phyloP scores from a whole-genome alignment of 2,113 vertebrate genomes.

The Cryptoleucopteryx plumbea region DNA sequence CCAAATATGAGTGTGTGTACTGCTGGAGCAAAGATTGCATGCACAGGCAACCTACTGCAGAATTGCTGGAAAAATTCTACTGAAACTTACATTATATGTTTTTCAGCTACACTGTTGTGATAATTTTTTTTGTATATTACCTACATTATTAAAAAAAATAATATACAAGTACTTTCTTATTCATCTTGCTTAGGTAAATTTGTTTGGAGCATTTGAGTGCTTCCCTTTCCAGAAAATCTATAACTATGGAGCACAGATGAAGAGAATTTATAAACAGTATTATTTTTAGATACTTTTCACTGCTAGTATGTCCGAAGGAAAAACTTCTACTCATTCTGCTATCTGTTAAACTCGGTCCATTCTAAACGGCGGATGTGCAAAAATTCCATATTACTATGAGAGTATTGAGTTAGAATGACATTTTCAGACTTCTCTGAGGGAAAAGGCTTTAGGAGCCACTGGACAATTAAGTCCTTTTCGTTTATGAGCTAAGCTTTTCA shows the following conservation, averaged over 20 bases:
- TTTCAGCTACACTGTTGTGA: not conserved
- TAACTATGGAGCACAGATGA: not conserved
- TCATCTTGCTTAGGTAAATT: not conserved
- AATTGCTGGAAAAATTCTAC: not conserved
- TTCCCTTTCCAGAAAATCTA: not conserved
- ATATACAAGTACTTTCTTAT: not conserved
- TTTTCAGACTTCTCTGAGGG: not conserved
- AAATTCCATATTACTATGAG: not conserved
- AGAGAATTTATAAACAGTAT: not conserved
- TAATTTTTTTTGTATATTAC: not conserved
- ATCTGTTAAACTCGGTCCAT: not conserved
- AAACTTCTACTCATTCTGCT: not conserved
- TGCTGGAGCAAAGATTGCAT: not conserved
- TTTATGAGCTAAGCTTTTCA: not conserved
- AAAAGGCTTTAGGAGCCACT: not conserved
- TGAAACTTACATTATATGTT: not conserved
- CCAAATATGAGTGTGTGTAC: not conserved
- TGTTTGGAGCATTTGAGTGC: not conserved
- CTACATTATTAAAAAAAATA: not conserved
- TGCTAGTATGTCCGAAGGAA: not conserved
- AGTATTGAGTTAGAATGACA: not conserved
- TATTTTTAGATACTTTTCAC: not conserved
- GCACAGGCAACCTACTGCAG: not conserved
- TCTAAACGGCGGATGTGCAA: not conserved
- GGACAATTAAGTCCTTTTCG: not conserved